Evolutionary conservation across 1,140 invertebrate species (phyloP), one percentile per base, ranked within the genome.

Genomic region (Chymomyza costata): DNA sequence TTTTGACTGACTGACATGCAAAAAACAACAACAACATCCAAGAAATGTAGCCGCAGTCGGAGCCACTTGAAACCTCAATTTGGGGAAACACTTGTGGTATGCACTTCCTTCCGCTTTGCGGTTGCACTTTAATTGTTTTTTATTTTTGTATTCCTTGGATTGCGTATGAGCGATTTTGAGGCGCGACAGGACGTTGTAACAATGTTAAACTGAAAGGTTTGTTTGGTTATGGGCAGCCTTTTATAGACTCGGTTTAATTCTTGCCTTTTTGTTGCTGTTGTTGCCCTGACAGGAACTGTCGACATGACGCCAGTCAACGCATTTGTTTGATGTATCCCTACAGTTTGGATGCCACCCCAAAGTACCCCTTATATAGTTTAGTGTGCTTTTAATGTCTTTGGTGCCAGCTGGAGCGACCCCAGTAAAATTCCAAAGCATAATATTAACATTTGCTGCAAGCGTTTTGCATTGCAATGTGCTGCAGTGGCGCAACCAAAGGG

Each of bases 111-210:
- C 70, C 70, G 70, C 46, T 51, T 44, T 48, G 70, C 48, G 70
- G 65, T 63, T 76, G 63, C 63, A 68, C 49, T 76, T 76, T 73
- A 80, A 73, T 78, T 80, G 73, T 80, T 78, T 80, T 67, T 80
- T 80, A 34, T 11, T 6, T 6, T 11, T 34, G 7, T 11, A n/a
- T 11, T 34, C 13, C 31, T 34, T 34, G 5, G 31, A 3, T 16
- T 19, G n/a, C n/a, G n/a, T 35, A 61, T 46, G 52, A 59, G 35
- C 59, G 18, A 44, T 45, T 57, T 57, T 35, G 51, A 47, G 40
- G 45, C 64, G 60, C 50, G 61, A 71, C 55, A 51, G 31, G 37
- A 37, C 46, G 31, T 43, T 57, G 41, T 28, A 55, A 60, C 59
- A 34, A 69, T 58, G 73, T 68, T 81, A 19, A 74, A 80, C 74